Conservation (phyloP, 1,140 invertebrate genomes). For the Sipha flava region DNA sequence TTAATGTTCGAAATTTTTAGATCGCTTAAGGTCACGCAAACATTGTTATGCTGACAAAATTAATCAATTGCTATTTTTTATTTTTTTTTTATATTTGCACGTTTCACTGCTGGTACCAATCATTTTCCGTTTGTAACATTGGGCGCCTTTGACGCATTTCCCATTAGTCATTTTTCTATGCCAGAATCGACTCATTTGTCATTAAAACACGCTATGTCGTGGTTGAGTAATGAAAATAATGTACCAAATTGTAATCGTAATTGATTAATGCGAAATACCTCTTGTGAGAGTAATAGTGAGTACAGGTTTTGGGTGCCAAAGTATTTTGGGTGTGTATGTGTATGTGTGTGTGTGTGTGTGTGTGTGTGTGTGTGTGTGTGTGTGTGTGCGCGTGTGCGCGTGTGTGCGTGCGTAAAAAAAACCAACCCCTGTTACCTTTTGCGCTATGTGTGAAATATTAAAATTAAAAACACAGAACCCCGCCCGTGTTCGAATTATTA, state of each 20-base stretch:
- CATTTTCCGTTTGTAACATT: neutral
- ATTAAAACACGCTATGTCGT: conserved; percentile 23
- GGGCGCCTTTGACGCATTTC: neutral
- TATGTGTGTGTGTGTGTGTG: no score
- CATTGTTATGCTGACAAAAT: neutral
- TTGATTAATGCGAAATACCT: conserved; percentile 17
- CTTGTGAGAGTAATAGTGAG: neutral
- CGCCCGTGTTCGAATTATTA: no score
- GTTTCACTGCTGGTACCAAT: neutral
- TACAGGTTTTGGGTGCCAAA: neutral
- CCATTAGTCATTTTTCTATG: conserved; percentile 22
- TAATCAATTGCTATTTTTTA: neutral
- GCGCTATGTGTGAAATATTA: neutral
- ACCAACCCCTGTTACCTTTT: no score
- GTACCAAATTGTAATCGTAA: neutral
- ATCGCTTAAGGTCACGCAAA: neutral
- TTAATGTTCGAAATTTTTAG: neutral
- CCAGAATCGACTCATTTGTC: conserved; percentile 20
- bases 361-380: no score
- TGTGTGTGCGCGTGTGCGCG: no score
- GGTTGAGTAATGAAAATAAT: conserved; percentile 18
- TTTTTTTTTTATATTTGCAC: neutral
- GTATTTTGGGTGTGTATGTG: no score
- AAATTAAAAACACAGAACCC: neutral
- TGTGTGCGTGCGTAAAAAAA: no score